Percentiles rank a stretch among this genome's conserved stretches.
Evolutionary conservation across 2,797 vertebrate genomes (phyloP).

Genomic region (Smutsia gigantea): DNA sequence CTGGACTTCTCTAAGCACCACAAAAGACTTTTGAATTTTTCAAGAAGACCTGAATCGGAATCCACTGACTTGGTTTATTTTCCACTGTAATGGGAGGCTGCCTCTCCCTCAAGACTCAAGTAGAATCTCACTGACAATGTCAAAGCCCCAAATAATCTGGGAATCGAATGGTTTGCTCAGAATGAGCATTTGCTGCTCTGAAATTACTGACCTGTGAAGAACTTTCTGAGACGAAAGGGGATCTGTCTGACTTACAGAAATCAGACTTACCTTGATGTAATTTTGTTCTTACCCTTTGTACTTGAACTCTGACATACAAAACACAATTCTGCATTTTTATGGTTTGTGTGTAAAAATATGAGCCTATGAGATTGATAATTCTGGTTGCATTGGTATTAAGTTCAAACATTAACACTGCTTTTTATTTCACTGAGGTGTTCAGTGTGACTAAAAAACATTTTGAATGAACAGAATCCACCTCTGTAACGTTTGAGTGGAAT

Average conservation of each 20-base stretch:
- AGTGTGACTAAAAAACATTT: constrained; percentile 44
- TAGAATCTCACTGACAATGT: neutral
- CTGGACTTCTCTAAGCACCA: neutral
- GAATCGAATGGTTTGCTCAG: neutral
- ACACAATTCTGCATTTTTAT: neutral
- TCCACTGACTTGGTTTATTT: constrained; percentile 38
- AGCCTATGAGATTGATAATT: neutral
- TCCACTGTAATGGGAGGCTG: neutral
- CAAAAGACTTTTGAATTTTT: neutral
- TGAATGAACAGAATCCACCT: neutral
- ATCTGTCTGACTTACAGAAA: neutral
- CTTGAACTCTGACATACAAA: neutral
- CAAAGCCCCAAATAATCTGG: neutral
- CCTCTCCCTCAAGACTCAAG: neutral
- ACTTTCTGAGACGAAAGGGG: neutral
- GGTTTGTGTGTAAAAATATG: neutral
- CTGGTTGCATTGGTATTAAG: neutral
- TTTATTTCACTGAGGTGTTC: neutral
- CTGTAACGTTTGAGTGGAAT: neutral
- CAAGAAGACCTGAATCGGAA: neutral
- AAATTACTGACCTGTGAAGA: neutral
- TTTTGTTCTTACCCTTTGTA: neutral
- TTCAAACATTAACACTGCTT: constrained; percentile 29
- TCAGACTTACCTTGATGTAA: neutral
- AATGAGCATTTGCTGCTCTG: neutral